phyloP scores from a whole-genome alignment of 2,888 invertebrate genomes.

The Cantharis rustica region DNA sequence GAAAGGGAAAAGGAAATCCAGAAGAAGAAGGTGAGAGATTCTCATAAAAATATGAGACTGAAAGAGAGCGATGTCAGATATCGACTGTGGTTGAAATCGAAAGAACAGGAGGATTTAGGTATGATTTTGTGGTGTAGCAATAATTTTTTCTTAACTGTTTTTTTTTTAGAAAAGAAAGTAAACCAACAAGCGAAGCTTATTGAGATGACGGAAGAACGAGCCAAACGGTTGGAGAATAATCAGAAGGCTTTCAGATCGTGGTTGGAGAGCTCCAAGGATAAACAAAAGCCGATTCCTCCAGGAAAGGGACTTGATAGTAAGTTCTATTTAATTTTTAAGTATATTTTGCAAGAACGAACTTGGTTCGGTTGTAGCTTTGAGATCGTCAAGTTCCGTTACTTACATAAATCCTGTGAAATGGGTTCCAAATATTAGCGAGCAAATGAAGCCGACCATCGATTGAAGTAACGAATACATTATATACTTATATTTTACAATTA shows the following conservation, averaged over 20 bases:
- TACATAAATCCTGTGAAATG: not conserved
- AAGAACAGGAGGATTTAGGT: constrained; percentile 66
- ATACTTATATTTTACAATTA: not conserved
- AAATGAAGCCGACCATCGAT: not conserved
- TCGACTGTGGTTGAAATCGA: constrained; percentile 62
- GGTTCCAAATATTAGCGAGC: not conserved
- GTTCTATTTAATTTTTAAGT: not conserved
- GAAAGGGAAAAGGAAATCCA: constrained; percentile 47
- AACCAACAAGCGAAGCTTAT: constrained; percentile 53
- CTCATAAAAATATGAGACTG: constrained; percentile 48
- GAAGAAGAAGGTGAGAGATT: constrained; percentile 43
- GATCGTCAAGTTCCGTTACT: not conserved
- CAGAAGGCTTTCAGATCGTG: constrained; percentile 66
- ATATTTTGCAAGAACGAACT: not conserved
- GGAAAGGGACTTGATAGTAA: constrained; percentile 67
- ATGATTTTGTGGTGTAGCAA: constrained; percentile 6
- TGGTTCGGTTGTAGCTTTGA: not conserved
- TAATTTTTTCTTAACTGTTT: not conserved
- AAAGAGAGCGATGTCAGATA: constrained; percentile 45
- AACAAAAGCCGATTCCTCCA: constrained; percentile 65
- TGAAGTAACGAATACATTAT: not conserved
- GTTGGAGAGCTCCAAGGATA: constrained; percentile 65
- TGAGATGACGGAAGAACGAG: constrained; percentile 60
- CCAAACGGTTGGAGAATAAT: constrained; percentile 60
- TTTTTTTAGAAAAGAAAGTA: constrained; percentile 46